Evolutionary conservation across 1,140 invertebrate species (phyloP), one percentile per base, ranked within the genome.

Genomic region (Calliphora vicina): DNA sequence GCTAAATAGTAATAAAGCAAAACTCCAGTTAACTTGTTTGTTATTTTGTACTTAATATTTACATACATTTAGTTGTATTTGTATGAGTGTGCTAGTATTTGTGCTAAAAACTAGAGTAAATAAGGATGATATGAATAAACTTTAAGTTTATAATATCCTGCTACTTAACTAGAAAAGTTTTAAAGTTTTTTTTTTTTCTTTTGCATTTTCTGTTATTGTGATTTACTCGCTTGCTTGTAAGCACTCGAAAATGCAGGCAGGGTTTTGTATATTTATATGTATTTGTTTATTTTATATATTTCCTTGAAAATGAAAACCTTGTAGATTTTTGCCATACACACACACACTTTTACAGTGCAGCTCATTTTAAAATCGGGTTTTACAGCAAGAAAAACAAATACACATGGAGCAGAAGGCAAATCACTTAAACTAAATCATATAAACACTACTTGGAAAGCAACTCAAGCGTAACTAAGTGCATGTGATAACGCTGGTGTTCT

Each of bases 341-440:
- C 12, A 43, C 12, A 43, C 42, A 43, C 42, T 6, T 43, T 43
- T 43, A 43, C 42, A 50, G 3, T 15, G 45, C 8, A 50, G 45
- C 12, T 35, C 35, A 35, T 35, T 35, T 35, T 50, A 15, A 50
- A 67, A 10, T 25, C n/a, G 8, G 0, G 23, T n/a, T n/a, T 6
- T 20, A 25, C 61, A 67, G 10, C 20, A 67, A 17, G n/a, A 67
- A 20, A 67, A 20, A 23, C 5, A 57, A 1, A n/a, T 23, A 50
- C 45, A 6, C 5, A 67, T 8, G 10, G 20, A 23, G 13, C n/a
- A 43, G 74, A 50, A 61, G 67, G 43, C 57, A 81, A 83, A 81
- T 83, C 78, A 82, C 83, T 83, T 83, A 82, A 83, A 83, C 80
- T 83, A 83, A 83, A 83, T 83, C 83, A 83, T 80, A 83, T 83